Conservation (phyloP, 2,888 invertebrate species). For the Hirtodrosophila histrioides region DNA sequence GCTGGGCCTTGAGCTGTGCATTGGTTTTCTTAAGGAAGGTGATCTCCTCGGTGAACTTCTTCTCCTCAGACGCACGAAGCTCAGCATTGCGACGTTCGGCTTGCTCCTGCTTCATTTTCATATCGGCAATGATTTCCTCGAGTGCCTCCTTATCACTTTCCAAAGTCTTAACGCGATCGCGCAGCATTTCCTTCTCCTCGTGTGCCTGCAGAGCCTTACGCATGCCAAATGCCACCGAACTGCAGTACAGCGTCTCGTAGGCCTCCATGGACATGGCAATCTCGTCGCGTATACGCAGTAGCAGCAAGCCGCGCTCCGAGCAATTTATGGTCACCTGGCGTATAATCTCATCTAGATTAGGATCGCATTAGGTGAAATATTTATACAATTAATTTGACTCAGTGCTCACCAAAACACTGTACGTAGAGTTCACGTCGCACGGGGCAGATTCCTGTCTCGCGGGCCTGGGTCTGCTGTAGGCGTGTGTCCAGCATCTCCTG, state of each 20-base stretch:
- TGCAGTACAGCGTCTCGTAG: conserved; percentile 98
- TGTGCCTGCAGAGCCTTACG: conserved; percentile 96
- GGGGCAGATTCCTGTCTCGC: conserved; percentile 98
- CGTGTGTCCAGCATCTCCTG: conserved; percentile 97
- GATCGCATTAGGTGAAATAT: not conserved
- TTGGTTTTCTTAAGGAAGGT: conserved; percentile 97
- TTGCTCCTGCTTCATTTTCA: conserved; percentile 91
- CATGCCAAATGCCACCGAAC: conserved; percentile 98
- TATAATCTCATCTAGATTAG: conserved; percentile 90
- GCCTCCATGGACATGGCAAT: conserved; percentile 98
- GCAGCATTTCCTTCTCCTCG: conserved; percentile 90
- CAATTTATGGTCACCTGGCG: conserved; percentile 99
- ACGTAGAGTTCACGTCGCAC: conserved; percentile 96
- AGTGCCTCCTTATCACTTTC: conserved; percentile 85
- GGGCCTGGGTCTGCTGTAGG: conserved; percentile 95
- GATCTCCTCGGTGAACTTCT: conserved; percentile 96
- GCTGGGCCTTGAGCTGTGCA: conserved; percentile 95
- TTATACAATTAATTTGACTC: not conserved
- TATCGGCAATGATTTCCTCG: conserved; percentile 85
- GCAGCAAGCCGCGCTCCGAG: conserved; percentile 96
- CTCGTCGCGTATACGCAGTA: conserved; percentile 97
- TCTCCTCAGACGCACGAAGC: conserved; percentile 94
- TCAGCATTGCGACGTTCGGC: conserved; percentile 93
- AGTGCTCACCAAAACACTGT: conserved; percentile 92
- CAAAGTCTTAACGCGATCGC: conserved; percentile 90